These are phyloP conservation scores for Chaunax sp. DNA, from an alignment of 2,797 vertebrate genomes.

Conservation along the genomic window DNA sequence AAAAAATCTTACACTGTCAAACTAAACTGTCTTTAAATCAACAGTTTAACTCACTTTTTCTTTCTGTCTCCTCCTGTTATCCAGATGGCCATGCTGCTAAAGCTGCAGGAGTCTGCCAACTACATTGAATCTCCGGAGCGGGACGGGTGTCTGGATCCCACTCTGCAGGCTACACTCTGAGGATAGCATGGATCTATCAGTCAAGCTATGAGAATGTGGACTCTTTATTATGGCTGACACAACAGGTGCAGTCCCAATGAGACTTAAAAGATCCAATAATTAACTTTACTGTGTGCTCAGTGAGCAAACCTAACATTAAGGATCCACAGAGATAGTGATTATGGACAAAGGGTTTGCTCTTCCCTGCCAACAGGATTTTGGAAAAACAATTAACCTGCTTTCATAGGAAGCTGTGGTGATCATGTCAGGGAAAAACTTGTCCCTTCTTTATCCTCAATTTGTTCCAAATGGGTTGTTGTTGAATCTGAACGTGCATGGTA, in stretches of 20 bases:
- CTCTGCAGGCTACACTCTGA: constrained; percentile 81
- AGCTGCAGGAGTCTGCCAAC: constrained; percentile 98
- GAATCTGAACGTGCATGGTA: constrained; percentile 83
- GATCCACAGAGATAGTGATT: constrained; percentile 37
- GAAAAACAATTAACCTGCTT: constrained; percentile 56
- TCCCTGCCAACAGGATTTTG: constrained; percentile 49
- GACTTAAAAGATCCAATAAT: constrained; percentile 65
- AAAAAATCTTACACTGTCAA: too few species aligned
- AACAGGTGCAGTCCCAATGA: constrained; percentile 40
- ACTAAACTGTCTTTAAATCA: constrained; percentile 1
- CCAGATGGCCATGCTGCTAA: constrained; percentile 99
- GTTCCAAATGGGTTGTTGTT: constrained; percentile 61
- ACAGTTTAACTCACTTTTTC: constrained; percentile 4
- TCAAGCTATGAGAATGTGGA: constrained; percentile 29
- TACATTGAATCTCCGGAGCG: constrained; percentile 96
- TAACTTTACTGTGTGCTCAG: constrained; percentile 62
- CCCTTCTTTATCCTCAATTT: constrained; percentile 54
- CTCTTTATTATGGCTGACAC: constrained; percentile 28
- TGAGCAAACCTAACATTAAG: constrained; percentile 68
- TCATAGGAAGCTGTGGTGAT: constrained; percentile 61
- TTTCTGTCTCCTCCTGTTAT: constrained; percentile 27
- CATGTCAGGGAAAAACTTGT: constrained; percentile 36
- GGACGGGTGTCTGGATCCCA: constrained; percentile 89
- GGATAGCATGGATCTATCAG: constrained; percentile 9
- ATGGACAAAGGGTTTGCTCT: constrained; percentile 49